phyloP scores from a whole-genome alignment of 37 sponge, comb jelly and placozoan genomes.

The Spongilla lacustris region DNA sequence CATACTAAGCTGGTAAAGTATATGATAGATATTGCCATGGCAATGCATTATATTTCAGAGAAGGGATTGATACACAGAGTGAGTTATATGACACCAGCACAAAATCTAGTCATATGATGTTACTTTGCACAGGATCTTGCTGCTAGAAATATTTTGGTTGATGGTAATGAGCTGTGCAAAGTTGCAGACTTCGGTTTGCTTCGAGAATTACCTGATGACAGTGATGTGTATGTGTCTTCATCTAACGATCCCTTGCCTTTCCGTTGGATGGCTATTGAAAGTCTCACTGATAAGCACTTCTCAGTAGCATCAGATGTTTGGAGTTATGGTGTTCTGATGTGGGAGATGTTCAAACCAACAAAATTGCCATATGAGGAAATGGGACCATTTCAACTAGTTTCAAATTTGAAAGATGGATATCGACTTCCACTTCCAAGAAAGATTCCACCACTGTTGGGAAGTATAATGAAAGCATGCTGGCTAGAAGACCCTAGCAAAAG shows the following conservation, averaged over 20 bases:
- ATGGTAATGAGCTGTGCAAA: conserved; percentile 55
- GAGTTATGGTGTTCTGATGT: conserved; percentile 23
- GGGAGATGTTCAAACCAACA: conserved; percentile 49
- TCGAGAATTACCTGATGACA: conserved; percentile 21
- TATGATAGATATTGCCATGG: conserved; percentile 76
- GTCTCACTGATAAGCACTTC: conserved; percentile 15
- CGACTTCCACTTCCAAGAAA: conserved; percentile 6
- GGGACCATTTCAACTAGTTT: neutral
- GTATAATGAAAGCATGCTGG: conserved; percentile 62
- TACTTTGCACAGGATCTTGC: no score
- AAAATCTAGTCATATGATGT: no score
- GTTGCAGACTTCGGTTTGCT: conserved; percentile 73
- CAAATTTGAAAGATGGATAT: conserved; percentile 11
- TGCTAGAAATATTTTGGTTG: conserved; percentile 81
- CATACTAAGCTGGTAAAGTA: conserved; percentile 53
- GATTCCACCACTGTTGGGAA: neutral
- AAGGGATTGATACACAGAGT: conserved; percentile 46
- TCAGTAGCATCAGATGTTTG: conserved; percentile 42
- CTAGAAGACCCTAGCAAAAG: conserved; percentile 10
- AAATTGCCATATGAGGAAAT: conserved; percentile 10
- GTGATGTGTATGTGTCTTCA: neutral
- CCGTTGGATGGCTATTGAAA: conserved; percentile 50
- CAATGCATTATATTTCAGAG: conserved; percentile 77
- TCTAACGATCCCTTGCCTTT: neutral
- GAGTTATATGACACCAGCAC: neutral